Evolutionary conservation across 2,797 vertebrate genomes (phyloP).

Genomic region (Danio kyathit): DNA sequence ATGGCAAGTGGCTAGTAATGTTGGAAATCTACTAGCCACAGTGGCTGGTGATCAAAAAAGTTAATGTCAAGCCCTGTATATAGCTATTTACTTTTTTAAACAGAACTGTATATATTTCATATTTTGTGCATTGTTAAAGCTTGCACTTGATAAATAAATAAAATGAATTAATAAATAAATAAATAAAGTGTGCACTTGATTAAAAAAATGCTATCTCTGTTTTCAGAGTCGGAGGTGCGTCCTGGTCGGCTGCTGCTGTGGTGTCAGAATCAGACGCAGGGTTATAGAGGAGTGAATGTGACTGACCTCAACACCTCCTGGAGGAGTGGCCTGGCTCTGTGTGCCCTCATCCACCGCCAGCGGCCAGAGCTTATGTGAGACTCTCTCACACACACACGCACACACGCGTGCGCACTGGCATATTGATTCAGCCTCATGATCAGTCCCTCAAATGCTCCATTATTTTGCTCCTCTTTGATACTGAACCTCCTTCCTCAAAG

Average conservation of each 20-base stretch:
- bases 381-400: neutral
- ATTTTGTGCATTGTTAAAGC: no score
- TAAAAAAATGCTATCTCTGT: no score
- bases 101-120: no score
- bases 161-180: no score
- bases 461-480: constrained; percentile 22
- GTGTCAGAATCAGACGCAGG: constrained; percentile 94
- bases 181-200: no score
- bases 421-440: neutral
- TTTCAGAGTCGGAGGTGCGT: constrained; percentile 87
- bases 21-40: no score
- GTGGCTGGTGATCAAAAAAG: no score
- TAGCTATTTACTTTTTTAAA: no score
- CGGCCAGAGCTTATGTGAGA: constrained; percentile 93
- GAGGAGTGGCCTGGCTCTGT: constrained; percentile 92
- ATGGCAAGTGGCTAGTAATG: no score
- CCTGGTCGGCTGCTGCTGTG: constrained; percentile 90
- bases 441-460: neutral
- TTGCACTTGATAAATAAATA: no score
- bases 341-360: constrained; percentile 93
- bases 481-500: neutral
- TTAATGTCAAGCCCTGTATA: no score
- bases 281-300: constrained; percentile 86
- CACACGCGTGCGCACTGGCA: neutral
- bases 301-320: constrained; percentile 91